Percentiles rank a stretch among this genome's conserved stretches.
Evolutionary conservation across 2,113 vertebrate genomes (phyloP).

Genomic region (Chaetorhynchus papuensis): DNA sequence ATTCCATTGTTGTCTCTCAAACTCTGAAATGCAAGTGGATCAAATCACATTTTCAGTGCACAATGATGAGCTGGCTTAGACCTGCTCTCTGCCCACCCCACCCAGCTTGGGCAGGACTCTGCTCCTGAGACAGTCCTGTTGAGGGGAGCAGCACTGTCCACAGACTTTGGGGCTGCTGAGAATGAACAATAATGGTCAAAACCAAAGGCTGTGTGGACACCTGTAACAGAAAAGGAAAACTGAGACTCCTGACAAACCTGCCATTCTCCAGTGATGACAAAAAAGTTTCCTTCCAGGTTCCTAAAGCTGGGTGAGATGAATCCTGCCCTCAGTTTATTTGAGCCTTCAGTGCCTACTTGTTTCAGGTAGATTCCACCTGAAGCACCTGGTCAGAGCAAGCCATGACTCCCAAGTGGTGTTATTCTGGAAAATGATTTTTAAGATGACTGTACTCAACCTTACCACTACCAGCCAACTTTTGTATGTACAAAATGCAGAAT

Average conservation of each 20-base stretch:
- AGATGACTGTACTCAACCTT: not conserved
- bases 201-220: not conserved
- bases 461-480: not conserved
- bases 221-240: not conserved
- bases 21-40: not conserved
- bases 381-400: not conserved
- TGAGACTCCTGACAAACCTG: not conserved
- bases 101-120: not conserved
- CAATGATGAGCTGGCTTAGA: not conserved
- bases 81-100: not conserved
- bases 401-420: not conserved
- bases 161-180: not conserved
- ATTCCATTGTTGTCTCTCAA: not conserved
- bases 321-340: not conserved
- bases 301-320: not conserved
- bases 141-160: not conserved
- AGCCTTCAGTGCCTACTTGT: not conserved
- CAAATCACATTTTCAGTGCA: not conserved
- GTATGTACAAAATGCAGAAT: not conserved
- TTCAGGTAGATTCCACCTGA: not conserved
- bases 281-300: not conserved
- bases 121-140: not conserved
- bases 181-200: not conserved
- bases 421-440: not conserved
- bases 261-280: not conserved